A percentile compares a stretch with the other conserved stretches of the same genome.
phyloP scores from a whole-genome alignment of 2,113 vertebrate genomes.

The Ceratotherium simum region DNA sequence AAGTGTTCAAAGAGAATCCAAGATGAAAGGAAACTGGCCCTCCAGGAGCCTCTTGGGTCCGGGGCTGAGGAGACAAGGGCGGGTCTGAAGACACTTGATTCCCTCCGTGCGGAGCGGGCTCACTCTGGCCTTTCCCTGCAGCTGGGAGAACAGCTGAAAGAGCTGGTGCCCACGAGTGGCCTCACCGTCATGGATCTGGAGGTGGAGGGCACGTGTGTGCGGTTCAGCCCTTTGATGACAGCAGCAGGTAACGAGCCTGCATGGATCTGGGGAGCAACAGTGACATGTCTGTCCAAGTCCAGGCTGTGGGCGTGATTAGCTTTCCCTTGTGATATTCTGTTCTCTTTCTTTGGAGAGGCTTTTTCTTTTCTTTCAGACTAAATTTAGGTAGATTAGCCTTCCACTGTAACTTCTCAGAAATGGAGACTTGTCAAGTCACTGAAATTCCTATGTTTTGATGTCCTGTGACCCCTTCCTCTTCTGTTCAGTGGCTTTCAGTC shows the following conservation, averaged over 20 bases:
- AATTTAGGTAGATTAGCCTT: background rate
- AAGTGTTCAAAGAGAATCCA: background rate
- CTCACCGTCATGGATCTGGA: slow-evolving; percentile 95
- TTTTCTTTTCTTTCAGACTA: background rate
- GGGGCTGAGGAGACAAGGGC: background rate
- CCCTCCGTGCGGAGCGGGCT: rapidly evolving
- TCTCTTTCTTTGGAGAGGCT: background rate
- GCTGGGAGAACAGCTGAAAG: slow-evolving; percentile 93
- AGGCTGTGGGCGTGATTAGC: background rate
- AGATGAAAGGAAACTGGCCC: background rate
- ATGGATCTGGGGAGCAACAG: too few species aligned
- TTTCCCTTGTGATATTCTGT: background rate
- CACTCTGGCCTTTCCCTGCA: slow-evolving; percentile 76
- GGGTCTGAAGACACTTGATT: background rate
- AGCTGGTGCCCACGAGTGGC: slow-evolving; percentile 91
- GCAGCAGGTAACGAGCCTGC: slow-evolving; percentile 89
- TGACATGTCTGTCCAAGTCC: background rate
- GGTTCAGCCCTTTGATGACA: slow-evolving; percentile 96
- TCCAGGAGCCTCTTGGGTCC: background rate
- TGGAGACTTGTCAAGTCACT: background rate
- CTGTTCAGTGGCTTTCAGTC: background rate
- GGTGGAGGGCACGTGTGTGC: slow-evolving; percentile 93
- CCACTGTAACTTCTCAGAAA: background rate
- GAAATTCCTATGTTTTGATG: background rate
- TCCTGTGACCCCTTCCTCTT: background rate